Evolutionary conservation across 1,140 invertebrate genomes (phyloP), one percentile per base, ranked within the genome.

Genomic region (Arctopsyche grandis): DNA sequence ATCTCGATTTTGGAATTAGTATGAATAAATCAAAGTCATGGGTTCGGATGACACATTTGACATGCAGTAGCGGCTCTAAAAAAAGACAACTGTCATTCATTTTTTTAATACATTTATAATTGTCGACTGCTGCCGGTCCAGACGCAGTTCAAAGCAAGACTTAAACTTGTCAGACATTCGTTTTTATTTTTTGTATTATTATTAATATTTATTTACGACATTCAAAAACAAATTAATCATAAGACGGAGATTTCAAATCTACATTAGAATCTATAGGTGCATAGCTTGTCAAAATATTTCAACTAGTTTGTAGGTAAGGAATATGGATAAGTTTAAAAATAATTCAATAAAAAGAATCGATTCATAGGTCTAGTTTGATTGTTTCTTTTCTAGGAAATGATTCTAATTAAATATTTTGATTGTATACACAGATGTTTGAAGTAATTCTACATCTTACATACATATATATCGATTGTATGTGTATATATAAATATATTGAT

Each of bases 141-240:
- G 22, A 16, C 69, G 38, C 44, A 48, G 44, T 29, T 74, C 71
- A n/a, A 14, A 29, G 71, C 9, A 76, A 63, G 46, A 70, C 19
- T 71, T 69, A 58, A 38, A 78, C 69, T 71, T 78, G 66, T 70
- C 77, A 52, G 38, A 24, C 44, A 16, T 60, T 14, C 58, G 58
- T 73, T 75, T 75, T 66, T 12, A 21, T 5, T 3, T 52, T 14
- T 46, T 7, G 5, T 46, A 46, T 46, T 46, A 46, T 46, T 52
- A 52, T 52, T 52, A 5, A 9, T 66, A 24, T 22, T 66, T 66
- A 22, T 66, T 71, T 69, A 21, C 58, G 58, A 24, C 16, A 12
- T 76, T 76, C 74, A 71, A 78, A 73, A 71, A 10, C 63, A 73
- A 78, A 78, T 78, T 78, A 78, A 78, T 78, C 77, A 78, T 58